phyloP scores from a whole-genome alignment of 2,888 invertebrate genomes.

The Reticulitermes lucifugus region DNA sequence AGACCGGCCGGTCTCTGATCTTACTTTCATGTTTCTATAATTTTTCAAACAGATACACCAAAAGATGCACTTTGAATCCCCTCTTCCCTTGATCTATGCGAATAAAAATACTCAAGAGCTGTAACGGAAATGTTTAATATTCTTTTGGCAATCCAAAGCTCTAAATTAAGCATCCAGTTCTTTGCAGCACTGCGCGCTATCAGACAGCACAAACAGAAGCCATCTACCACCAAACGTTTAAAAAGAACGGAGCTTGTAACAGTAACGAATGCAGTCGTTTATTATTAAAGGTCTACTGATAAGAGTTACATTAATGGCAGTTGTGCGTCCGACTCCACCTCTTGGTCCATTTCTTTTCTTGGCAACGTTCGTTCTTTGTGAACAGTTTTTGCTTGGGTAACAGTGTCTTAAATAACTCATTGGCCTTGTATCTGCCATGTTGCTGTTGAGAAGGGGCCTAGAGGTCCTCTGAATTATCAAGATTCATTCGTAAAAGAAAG shows the following conservation, averaged over 20 bases:
- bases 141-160: constrained; percentile 1
- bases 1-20: not conserved
- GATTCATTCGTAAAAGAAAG: constrained; percentile 9
- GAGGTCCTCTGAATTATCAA: constrained; percentile 8
- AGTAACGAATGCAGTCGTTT: constrained; percentile 24
- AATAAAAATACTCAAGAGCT: not conserved
- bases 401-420: constrained; percentile 18
- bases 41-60: not conserved
- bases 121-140: constrained; percentile 26
- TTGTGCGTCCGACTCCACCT: not conserved
- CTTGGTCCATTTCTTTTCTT: not conserved
- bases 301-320: not conserved
- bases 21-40: not conserved
- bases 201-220: not conserved
- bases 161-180: constrained; percentile 18
- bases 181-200: not conserved
- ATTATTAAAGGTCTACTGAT: constrained; percentile 15
- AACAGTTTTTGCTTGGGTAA: constrained; percentile 23
- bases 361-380: not conserved
- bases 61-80: not conserved
- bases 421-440: constrained; percentile 25
- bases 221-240: not conserved
- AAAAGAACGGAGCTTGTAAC: not conserved
- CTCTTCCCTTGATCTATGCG: not conserved
- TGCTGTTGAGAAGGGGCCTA: not conserved